These are phyloP conservation scores for Anniella stebbinsi DNA, from an alignment of 2,797 vertebrate genomes.

Conservation along the genomic window DNA sequence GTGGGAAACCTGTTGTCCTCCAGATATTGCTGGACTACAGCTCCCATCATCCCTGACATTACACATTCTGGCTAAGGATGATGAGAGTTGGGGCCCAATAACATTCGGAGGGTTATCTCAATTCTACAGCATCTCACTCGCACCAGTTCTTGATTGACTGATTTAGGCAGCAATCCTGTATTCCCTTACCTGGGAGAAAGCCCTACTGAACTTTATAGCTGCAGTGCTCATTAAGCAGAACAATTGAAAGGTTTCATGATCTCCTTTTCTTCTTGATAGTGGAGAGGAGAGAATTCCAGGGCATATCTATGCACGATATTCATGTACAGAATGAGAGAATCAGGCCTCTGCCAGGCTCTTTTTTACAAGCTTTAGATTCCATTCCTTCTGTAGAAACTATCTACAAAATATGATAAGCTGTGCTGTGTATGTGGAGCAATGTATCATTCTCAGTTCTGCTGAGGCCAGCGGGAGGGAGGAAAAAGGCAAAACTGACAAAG, in stretches of 20 bases:
- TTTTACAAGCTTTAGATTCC: neutral
- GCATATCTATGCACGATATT: neutral
- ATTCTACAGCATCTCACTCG: no score
- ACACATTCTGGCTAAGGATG: no score
- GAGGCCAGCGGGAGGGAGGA: neutral
- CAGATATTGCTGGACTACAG: neutral
- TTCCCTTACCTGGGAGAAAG: no score
- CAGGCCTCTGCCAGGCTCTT: neutral
- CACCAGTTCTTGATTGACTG: neutral
- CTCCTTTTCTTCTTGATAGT: conserved; percentile 15
- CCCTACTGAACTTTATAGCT: neutral
- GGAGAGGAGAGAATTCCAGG: conserved; percentile 49
- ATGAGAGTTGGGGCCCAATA: no score
- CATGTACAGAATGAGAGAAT: neutral
- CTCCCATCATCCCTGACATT: neutral
- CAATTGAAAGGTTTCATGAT: neutral
- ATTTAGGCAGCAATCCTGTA: conserved; percentile 5
- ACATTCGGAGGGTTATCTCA: no score
- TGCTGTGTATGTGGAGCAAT: rapidly evolving
- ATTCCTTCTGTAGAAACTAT: neutral
- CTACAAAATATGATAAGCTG: neutral
- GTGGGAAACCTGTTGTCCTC: no score
- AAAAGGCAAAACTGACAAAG: neutral
- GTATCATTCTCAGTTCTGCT: neutral
- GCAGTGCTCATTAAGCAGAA: neutral